These are phyloP conservation scores for Perizoma flavofasciatum DNA, from an alignment of 2,888 invertebrate species.

Conservation along the genomic window DNA sequence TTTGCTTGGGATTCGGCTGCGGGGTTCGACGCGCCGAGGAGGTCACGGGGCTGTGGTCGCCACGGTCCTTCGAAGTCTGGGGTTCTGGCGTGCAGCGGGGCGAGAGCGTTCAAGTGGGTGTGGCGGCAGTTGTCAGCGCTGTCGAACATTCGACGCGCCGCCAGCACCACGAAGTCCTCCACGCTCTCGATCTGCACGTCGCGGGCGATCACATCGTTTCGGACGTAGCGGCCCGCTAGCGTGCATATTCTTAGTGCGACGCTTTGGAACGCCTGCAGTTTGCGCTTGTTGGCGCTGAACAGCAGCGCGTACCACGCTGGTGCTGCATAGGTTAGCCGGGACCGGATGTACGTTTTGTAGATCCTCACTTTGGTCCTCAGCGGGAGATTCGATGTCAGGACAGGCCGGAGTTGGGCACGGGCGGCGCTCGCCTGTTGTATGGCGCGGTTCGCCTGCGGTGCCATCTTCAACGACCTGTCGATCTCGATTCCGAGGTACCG, in stretches of 20 bases:
- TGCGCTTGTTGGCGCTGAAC: not conserved
- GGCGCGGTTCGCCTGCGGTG: slow-evolving; percentile 21
- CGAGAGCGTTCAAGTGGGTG: slow-evolving; percentile 4
- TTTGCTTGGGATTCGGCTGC: not conserved
- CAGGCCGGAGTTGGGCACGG: slow-evolving; percentile 22
- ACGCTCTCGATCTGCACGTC: slow-evolving; percentile 16
- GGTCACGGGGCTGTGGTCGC: not conserved
- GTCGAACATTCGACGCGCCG: slow-evolving; percentile 2
- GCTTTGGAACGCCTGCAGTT: not conserved
- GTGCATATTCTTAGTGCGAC: not conserved
- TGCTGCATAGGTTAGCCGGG: slow-evolving; percentile 24
- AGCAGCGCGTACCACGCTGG: slow-evolving; percentile 14
- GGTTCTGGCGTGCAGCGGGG: slow-evolving; percentile 9
- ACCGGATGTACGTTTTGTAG: slow-evolving; percentile 35
- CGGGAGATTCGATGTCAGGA: slow-evolving; percentile 33
- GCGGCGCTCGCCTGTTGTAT: slow-evolving; percentile 16
- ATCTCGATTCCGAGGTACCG: slow-evolving; percentile 39
- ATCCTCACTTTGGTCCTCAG: slow-evolving; percentile 31
- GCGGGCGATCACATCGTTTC: slow-evolving; percentile 9
- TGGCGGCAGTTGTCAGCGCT: slow-evolving; percentile 5
- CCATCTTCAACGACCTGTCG: slow-evolving; percentile 33
- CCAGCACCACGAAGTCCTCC: slow-evolving; percentile 2
- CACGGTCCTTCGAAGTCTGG: not conserved
- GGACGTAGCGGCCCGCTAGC: slow-evolving; percentile 9
- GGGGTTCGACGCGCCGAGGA: not conserved